Evolutionary conservation across 2,888 invertebrate species (phyloP), one percentile per base, ranked within the genome.

Genomic region (Stictocephala bisonia): DNA sequence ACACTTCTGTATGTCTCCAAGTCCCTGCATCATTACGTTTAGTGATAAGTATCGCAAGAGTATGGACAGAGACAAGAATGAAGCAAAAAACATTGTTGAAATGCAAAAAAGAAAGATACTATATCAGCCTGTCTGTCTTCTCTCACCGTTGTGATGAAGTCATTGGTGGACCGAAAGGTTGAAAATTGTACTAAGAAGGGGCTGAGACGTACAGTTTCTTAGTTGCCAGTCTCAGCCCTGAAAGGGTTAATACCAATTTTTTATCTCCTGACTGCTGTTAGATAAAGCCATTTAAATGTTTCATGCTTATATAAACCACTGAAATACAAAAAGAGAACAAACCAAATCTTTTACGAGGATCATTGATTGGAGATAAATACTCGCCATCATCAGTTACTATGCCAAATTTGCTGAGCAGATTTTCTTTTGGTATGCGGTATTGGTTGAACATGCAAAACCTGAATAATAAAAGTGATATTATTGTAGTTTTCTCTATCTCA

Each of bases 351-450:
- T 95, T 95, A 81, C 87, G 93, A 13, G 92, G 90, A 82, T 96
- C 94, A 82, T 92, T 93, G 80, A 93, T 91, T 0, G 90, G 88
- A 0, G 93, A 90, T 53, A 90, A 86, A 83, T 96, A 98, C 78
- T 90, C 88, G 1, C 98, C 98, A 41, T 91, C 89, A 3, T 90
- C 89, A 40, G 93, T 93, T 0, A 98, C 94, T 78, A 96, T 95
- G 0, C 95, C 96, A 20, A 91, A 89, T 82, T 90, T 92, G 82
- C 97, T 96, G 74, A 98, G 84, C 0, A 97, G 86, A 79, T 90
- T 90, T 69, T 90, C 91, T 71, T 92, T 89, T 0, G 96, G 92
- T 53, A 97, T 89, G 35, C 89, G 88, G 82, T 94, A 95, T 73
- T 95, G 90, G 81, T 93, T 86, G 81, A 94, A 94, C 85, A 92